Evolutionary conservation across 2,113 vertebrate genomes (phyloP), one percentile per base, ranked within the genome.

Genomic region (Siniperca chuatsi): DNA sequence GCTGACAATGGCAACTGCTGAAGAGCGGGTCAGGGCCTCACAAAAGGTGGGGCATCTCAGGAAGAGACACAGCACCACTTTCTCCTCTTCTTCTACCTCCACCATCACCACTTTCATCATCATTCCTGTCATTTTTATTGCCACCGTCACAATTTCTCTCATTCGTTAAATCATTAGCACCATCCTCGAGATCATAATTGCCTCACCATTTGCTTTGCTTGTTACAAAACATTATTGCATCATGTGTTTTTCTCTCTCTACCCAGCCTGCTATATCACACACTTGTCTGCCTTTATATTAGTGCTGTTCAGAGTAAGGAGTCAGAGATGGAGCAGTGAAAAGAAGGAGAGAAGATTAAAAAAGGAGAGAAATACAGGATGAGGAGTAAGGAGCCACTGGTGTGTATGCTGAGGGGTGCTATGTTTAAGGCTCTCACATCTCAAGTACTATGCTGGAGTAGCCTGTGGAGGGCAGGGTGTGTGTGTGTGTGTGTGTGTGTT

Each of bases 1-100:
- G 13, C 73, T 92, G 82, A 94, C 93, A 95, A 94, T 93, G 79
- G 92, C 75, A 46, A 76, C 78, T 60, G 84, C 79, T 87, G 91
- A 92, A 90, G 90, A 93, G 89, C 1, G 71, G 82, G 83, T 91
- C 74, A 78, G 83, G 73, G 83, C 67, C 79, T 82, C 48, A 91
- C 76, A 93, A 93, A 79, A 84, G 85, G 54, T 75, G 75, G 82
- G 79, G 71, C 78, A 86, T 84, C 71, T 70, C 54, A 87, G 54
- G 46, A 78, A 71, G 64, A 89, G 70, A 70, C 40, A 2, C 61
- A 42, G 40, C 81, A 77, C 69, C 62, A 78, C 80, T 91, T 87
- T 82, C 79, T 89, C 25, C 61, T 80, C 71, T 60, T 46, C 70
- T 50, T 79, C 64, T 11, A 10, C 75, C 8, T 18, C 72, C 54